Evolutionary conservation across 2,888 invertebrate species (phyloP), one percentile per base, ranked within the genome.

Genomic region (Anorthoa munda): DNA sequence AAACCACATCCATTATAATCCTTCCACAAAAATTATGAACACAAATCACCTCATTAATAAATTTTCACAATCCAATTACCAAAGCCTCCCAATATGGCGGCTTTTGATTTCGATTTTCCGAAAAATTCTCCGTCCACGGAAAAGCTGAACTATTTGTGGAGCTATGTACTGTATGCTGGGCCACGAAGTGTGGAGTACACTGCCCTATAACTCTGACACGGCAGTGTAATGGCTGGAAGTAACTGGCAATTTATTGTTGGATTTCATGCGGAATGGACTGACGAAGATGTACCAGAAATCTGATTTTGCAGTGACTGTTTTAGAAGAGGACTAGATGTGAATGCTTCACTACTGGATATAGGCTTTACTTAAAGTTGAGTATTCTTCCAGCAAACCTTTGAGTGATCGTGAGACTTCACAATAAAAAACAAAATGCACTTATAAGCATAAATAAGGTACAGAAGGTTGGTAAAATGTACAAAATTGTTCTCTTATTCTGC

Each of bases 131-230:
- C 48, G 61, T 79, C 48, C 79, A 68, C 66, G 74, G 72, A 86
- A 89, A 91, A 89, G 86, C 84, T 85, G 74, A 87, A 87, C 87
- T 90, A 90, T 91, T 90, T 86, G 86, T 85, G 81, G 81, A 79
- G 87, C 87, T 87, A 87, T 91, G 89, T 86, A 87, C 84, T 87
- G 88, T 87, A 88, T 86, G 87, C 88, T 86, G 81, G 83, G 85
- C 86, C 88, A 87, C 87, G 86, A 78, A 85, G 87, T 88, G 81
- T 75, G 82, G 85, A 88, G 86, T 83, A 78, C 88, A 86, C 86
- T 84, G 86, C 83, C 86, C 87, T 88, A 90, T 91, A 88, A 90
- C 86, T 90, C 72, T 79, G 45, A 5, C 74, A 66, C 66, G 61
- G 70, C 60, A 53, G 68, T 71, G 26, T 77, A 74, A 76, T 45